Evolutionary conservation across 2,113 vertebrate genomes (phyloP), one percentile per base, ranked within the genome.

Genomic region (Sinocyclocheilus anophthalmus): DNA sequence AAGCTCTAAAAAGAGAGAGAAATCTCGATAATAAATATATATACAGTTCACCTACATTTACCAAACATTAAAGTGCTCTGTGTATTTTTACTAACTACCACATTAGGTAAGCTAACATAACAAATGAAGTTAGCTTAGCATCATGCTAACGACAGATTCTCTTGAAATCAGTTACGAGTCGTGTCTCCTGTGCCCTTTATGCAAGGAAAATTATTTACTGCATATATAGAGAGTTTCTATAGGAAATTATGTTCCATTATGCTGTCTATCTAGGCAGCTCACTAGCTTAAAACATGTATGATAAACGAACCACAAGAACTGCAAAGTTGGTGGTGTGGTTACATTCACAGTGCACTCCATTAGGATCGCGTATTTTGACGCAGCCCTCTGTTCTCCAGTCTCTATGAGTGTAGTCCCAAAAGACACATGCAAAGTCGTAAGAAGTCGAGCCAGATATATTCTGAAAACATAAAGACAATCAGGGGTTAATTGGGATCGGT

Each of bases 301-400:
- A 3, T 9, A 24, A 20, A 18, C 92, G 92, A 92, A 94, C 94
- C 94, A 96, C 94, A 57, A 96, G 89, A 45, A 94, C 85, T 24
- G 94, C 94, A 75, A 96, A 97, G 90, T 95, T 94, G 55, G 93
- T 95, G 8, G 91, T 94, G 83, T 96, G 94, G 76, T 94, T 94
- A 72, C 94, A 96, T 42, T 1, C 73, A 85, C 95, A 96, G 4
- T 2, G 65, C 11, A 95, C 30, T 0, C 89, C 84, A 5, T 55
- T 8, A 0, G 24, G 2, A 14, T 2, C 0, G 2, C 0, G 86
- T 76, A 10, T 30, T 89, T 95, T 96, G 0, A 13, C 26, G 83
- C 95, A 96, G 50, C 95, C 91, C 0, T 2, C 0, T 0, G 94
- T 95, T 84, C 92, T 95, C 95, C 94, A 95, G 57, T 95, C 91